Conservation (phyloP, 2,888 invertebrate genomes). For the Arctia plantaginis region DNA sequence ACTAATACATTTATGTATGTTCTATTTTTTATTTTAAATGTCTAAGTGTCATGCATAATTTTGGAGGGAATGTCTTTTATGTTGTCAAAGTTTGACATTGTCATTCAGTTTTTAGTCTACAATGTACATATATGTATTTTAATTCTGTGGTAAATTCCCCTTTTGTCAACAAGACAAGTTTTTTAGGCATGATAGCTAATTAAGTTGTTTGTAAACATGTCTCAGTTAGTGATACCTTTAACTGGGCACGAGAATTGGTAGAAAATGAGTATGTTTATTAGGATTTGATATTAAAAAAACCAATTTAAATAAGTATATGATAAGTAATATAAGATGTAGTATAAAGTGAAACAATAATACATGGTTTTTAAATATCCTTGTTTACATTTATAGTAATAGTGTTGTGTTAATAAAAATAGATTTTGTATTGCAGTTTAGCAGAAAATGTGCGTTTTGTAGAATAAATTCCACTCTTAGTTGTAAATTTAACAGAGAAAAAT, state of each 20-base stretch:
- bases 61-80: constrained; percentile 8
- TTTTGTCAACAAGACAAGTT: constrained; percentile 1
- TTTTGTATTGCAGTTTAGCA: not conserved
- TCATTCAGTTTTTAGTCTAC: not conserved
- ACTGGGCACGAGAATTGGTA: constrained; percentile 35
- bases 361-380: not conserved
- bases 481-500: not conserved
- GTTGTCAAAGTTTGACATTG: constrained; percentile 8
- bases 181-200: constrained; percentile 6
- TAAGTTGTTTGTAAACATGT: constrained; percentile 15
- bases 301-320: constrained; percentile 51
- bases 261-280: constrained; percentile 34
- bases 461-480: not conserved
- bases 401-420: not conserved
- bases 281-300: constrained; percentile 64
- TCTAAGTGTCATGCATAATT: constrained; percentile 5
- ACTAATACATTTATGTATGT: constrained; percentile 33
- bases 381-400: not conserved
- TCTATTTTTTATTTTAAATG: constrained; percentile 1
- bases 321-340: constrained; percentile 29
- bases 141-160: not conserved
- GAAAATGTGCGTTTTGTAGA: not conserved
- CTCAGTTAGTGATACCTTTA: constrained; percentile 52
- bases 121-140: not conserved
- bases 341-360: constrained; percentile 32